Evolutionary conservation across 2,797 vertebrate species (phyloP).

Genomic region (Odontamblyopus lacepedii): DNA sequence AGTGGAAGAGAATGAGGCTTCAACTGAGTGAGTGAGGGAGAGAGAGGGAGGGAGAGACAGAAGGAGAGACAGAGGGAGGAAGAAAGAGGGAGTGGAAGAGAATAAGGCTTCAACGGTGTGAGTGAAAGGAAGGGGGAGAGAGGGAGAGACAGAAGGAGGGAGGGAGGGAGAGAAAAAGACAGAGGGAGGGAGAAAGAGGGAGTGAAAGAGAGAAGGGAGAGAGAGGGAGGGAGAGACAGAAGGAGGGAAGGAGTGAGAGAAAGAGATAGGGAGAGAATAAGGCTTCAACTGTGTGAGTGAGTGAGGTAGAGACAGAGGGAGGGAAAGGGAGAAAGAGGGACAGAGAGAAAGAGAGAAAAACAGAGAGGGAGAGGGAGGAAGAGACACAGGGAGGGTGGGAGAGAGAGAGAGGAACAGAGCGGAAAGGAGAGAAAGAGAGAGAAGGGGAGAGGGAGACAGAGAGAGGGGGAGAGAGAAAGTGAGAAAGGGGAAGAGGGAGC

Average conservation of each 20-base stretch:
- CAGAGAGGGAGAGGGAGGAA: neutral
- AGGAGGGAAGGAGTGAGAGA: neutral
- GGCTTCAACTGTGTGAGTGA: no score
- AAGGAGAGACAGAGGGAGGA: neutral
- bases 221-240: slow-evolving; percentile 28
- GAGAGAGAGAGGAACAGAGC: neutral
- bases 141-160: neutral
- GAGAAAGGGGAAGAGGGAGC: no score
- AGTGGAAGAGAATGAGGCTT: neutral
- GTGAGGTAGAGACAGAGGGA: slow-evolving; percentile 28
- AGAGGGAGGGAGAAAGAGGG: slow-evolving; percentile 3
- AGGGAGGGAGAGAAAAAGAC: no score
- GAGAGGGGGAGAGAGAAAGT: neutral
- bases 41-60: neutral
- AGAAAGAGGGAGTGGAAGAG: slow-evolving; percentile 34
- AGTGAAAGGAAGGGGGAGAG: slow-evolving; percentile 38
- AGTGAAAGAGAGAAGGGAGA: slow-evolving; percentile 31
- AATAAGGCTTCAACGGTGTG: no score
- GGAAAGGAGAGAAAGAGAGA: no score
- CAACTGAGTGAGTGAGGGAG: neutral
- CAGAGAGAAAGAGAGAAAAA: neutral
- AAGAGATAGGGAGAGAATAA: neutral
- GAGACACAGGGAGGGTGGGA: neutral
- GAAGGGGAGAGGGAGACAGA: neutral
- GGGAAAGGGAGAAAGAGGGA: slow-evolving; percentile 35